Percentiles rank a stretch among this genome's conserved stretches.
phyloP scores from a whole-genome alignment of 2,113 vertebrate genomes.

The Octodon degus region DNA sequence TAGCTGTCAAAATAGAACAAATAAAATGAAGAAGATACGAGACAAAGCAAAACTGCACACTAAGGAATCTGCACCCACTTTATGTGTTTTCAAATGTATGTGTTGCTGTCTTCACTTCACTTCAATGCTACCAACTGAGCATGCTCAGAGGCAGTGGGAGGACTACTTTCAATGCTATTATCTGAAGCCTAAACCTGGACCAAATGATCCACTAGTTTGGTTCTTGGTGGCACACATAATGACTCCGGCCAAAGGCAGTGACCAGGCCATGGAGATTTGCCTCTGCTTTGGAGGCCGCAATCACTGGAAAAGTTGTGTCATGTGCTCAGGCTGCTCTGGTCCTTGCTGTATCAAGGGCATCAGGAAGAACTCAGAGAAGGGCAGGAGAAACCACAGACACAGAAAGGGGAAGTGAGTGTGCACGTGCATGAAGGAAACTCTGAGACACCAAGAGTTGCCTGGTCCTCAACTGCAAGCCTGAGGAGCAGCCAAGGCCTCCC shows the following conservation, averaged over 20 bases:
- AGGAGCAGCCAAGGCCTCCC: neutral
- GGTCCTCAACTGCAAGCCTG: neutral
- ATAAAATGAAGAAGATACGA: neutral
- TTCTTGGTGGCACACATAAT: neutral
- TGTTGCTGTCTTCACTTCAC: neutral
- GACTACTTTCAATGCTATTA: neutral
- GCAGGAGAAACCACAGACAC: neutral
- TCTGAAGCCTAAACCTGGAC: neutral
- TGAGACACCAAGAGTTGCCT: neutral
- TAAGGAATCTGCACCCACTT: neutral
- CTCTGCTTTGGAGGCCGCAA: neutral
- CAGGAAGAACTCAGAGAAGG: neutral
- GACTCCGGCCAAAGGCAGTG: neutral
- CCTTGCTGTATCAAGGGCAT: neutral
- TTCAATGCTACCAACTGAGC: neutral
- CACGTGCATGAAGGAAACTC: neutral
- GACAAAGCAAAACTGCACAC: neutral
- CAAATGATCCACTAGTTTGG: neutral
- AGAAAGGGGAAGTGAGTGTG: neutral
- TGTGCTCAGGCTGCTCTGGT: neutral
- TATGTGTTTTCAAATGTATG: neutral
- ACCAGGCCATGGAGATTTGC: neutral
- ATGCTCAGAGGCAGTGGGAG: neutral
- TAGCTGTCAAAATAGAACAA: neutral
- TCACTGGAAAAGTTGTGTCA: neutral